These are phyloP conservation scores for Branchellion lobata DNA, from an alignment of 2,888 invertebrate genomes.

Conservation along the genomic window DNA sequence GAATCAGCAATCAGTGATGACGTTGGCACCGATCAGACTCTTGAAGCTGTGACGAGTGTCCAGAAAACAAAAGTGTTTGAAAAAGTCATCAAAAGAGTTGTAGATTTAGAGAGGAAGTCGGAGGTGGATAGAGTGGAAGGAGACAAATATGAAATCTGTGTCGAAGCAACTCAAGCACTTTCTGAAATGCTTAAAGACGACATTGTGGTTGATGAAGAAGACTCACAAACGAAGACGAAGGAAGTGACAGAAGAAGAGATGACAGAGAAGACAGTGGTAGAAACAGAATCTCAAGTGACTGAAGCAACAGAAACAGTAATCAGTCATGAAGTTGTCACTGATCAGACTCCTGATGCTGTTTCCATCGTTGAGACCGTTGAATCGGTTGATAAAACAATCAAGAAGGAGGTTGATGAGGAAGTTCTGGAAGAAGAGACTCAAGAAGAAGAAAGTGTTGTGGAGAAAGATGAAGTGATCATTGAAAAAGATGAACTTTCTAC, in stretches of 20 bases:
- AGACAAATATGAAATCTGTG: not conserved
- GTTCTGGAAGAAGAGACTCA: constrained; percentile 4
- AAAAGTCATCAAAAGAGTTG: not conserved
- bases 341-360: not conserved
- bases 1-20: no score
- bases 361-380: not conserved
- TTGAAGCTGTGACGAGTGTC: no score
- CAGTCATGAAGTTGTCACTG: not conserved
- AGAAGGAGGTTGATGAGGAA: not conserved
- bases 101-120: not conserved
- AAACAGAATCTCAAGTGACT: not conserved
- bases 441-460: no score
- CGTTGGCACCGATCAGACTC: no score
- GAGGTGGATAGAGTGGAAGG: not conserved
- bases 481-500: not conserved
- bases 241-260: not conserved
- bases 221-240: no score
- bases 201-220: not conserved
- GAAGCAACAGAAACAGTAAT: not conserved
- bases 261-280: not conserved
- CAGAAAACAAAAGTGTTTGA: no score
- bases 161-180: not conserved
- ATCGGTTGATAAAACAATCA: no score
- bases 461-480: not conserved
- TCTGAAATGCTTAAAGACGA: not conserved